Base-by-base conservation (phyloP, 2,113 vertebrate genomes). In the Atrichornis clamosus region DNA sequence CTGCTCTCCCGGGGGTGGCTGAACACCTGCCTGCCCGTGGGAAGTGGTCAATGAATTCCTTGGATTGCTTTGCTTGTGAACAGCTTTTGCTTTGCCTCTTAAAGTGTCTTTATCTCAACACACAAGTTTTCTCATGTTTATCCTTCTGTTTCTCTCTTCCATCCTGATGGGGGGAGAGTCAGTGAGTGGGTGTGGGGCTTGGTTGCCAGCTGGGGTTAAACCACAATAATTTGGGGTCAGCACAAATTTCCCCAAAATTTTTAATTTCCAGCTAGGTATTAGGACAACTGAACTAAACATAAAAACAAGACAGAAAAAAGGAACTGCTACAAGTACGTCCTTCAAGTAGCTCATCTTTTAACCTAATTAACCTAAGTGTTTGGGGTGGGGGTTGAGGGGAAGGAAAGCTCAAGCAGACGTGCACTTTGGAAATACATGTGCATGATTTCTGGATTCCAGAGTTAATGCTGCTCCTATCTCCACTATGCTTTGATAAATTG, bases 351-450 rank as follows among this genome's bases (percentile, higher is more conserved):
- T 87, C 13, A 2, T 13, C 13, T 87, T 87, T 63, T 56, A 70
- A 91, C 19, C 10, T 35, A 75, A 84, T 49, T 73, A 73, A 72
- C 30, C 5, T 5, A 58, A 27, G 21, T 42, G 44, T 60, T 74
- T 10, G 6, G 7, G 8, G 8, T 7, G 4, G 9, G 10, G 4
- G 3, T 9, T 17, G 15, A 39, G 28, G 9, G 17, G 7, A 11
- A 30, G 15, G 11, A 44, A 55, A 63, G 44, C 27, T 74, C 24
- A 58, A 74, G 67, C 22, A 75, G 20, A 62, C 0, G 0, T 26
- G 20, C 7, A 13, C 13, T 73, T 53, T 8, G 5, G 59, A 91
- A 77, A 77, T 6, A 50, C 6, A 73, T 58, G 44, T 58, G 17
- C 9, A 69, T 16, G n/a, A 33, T 46, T 76, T 55, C 68, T 84